phyloP scores from a whole-genome alignment of 2,888 invertebrate genomes.

The Sphecodes monilicornis region DNA sequence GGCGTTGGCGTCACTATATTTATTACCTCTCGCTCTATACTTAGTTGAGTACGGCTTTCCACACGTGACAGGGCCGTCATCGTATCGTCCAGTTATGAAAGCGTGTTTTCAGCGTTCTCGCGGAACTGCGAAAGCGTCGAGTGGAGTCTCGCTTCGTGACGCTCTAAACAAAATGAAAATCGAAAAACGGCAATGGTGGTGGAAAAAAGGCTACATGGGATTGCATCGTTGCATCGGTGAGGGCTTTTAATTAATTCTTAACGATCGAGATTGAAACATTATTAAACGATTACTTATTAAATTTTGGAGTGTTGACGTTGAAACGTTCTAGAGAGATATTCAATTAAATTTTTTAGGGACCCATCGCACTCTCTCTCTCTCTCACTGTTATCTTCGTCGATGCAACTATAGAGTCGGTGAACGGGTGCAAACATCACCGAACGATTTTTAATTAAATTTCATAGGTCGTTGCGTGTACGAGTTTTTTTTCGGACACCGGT shows the following conservation, averaged over 20 bases:
- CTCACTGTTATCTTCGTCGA: not conserved
- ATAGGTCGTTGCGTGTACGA: not conserved
- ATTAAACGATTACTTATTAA: constrained; percentile 38
- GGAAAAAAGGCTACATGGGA: not conserved
- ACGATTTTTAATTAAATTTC: constrained; percentile 42
- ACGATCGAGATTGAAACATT: constrained; percentile 16
- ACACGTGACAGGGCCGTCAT: constrained; percentile 27
- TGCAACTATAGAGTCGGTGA: not conserved
- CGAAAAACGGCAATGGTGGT: not conserved
- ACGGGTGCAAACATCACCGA: not conserved
- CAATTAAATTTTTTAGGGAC: constrained; percentile 11
- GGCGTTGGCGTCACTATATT: constrained; percentile 35
- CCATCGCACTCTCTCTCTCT: not conserved
- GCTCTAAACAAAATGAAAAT: not conserved
- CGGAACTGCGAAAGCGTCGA: not conserved
- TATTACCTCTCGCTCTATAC: constrained; percentile 59
- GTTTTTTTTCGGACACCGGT: not conserved
- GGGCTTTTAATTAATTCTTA: constrained; percentile 21
- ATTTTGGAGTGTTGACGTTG: constrained; percentile 28
- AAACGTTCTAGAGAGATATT: constrained; percentile 17
- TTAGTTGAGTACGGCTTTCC: constrained; percentile 34
- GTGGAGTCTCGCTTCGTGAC: not conserved
- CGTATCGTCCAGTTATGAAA: constrained; percentile 28
- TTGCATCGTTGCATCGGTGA: not conserved
- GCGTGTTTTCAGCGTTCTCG: not conserved